phyloP scores from a whole-genome alignment of 2,888 invertebrate genomes.

The Hecatera dysodea region DNA sequence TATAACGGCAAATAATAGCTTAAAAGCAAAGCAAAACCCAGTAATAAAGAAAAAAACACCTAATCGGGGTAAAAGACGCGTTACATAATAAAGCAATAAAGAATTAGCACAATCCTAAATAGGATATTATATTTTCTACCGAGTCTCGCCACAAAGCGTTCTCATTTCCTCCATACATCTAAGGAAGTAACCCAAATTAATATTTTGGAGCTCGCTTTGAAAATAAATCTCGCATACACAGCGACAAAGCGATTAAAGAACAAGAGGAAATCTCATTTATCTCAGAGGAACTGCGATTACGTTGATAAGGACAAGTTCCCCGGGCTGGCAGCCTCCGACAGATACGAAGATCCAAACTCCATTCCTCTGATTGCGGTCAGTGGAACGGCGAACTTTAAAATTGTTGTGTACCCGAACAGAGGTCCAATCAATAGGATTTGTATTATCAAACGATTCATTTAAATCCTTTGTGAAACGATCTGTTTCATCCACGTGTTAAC shows the following conservation, averaged over 20 bases:
- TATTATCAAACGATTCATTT: conserved; percentile 55
- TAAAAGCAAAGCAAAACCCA: background rate
- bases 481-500: conserved; percentile 50
- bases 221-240: conserved; percentile 56
- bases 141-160: conserved; percentile 19
- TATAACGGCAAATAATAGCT: background rate
- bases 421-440: conserved; percentile 56
- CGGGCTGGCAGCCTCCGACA: conserved; percentile 48
- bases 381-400: conserved; percentile 61
- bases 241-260: conserved; percentile 61
- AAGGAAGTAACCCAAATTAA: conserved; percentile 50
- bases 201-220: conserved; percentile 48
- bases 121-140: conserved; percentile 24
- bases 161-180: conserved; percentile 49
- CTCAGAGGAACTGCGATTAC: conserved; percentile 51
- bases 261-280: conserved; percentile 62
- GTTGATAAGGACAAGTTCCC: conserved; percentile 60
- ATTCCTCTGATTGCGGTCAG: conserved; percentile 66
- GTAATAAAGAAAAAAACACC: background rate
- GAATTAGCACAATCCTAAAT: conserved; percentile 18
- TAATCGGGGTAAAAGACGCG: background rate
- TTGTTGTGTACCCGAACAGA: conserved; percentile 53
- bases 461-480: conserved; percentile 33
- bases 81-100: conserved; percentile 15
- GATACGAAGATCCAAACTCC: conserved; percentile 59